Base-by-base conservation (phyloP, 1,140 invertebrate species). In the Atta texana region DNA sequence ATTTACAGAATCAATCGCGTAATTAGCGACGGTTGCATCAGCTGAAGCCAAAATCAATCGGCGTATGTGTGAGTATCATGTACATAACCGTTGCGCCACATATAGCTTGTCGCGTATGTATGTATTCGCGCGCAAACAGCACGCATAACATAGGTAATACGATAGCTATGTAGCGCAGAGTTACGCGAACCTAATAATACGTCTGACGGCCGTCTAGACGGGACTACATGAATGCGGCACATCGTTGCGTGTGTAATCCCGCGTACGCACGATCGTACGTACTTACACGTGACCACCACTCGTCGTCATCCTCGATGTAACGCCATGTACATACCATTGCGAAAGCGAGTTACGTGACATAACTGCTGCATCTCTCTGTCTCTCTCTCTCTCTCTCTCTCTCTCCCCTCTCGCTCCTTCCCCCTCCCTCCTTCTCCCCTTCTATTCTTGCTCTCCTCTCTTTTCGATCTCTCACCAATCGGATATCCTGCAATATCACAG, bases 191-290 rank as follows among this genome's bases (percentile, higher is more conserved):
- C 92, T 93, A 93, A 93, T 94, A 93, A 93, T 93, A 93, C 93
- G 93, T 94, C 93, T 94, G 93, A 93, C 93, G 93, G 91, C 93
- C 87, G 93, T 94, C 93, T 94, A 94, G 93, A 94, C 93, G 91
- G 92, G 90, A 87, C 93, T 88, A 92, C 92, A 87, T 88, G 89
- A 90, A 92, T 86, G 89, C 86, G 64, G 76, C 85, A 71, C 78
- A 87, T 88, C 85, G 69, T 66, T 57, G 80, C 34, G 21, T 61
- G 53, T 89, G 87, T 89, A 89, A 89, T 89, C 87, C 82, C 59
- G 61, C 75, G 61, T 75, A 84, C 87, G 78, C 87, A 85, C 80
- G 75, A 75, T 76, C 34, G 34, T 39, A 82, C 51, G 28, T 69
- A 71, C 53, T 61, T 64, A 80, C 71, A 89, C 88, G 71, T 75